These are phyloP conservation scores for Thysanoteuthis rhombus DNA, from an alignment of 2,888 invertebrate genomes.

Conservation along the genomic window DNA sequence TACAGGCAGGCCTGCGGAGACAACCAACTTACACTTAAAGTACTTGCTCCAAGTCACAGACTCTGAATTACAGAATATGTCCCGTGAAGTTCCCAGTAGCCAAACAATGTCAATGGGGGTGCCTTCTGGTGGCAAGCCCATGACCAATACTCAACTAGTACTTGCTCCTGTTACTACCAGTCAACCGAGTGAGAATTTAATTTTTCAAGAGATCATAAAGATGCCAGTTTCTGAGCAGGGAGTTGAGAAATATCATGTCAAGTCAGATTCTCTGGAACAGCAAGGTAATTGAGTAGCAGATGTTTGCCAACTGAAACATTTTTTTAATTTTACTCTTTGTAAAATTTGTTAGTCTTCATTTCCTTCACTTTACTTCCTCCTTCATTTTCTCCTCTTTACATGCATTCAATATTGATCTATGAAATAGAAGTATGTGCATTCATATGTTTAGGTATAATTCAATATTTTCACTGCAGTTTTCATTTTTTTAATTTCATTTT, in stretches of 20 bases:
- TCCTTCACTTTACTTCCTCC: too few species aligned
- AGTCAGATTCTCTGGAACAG: slow-evolving; percentile 43
- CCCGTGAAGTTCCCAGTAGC: slow-evolving; percentile 45
- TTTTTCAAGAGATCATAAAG: slow-evolving; percentile 28
- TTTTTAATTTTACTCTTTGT: too few species aligned
- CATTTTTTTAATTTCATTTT: too few species aligned
- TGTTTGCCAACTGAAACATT: too few species aligned
- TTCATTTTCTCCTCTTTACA: too few species aligned
- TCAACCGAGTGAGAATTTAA: slow-evolving; percentile 34
- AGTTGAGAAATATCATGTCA: slow-evolving; percentile 42
- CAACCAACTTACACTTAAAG: slow-evolving; percentile 59
- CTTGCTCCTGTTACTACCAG: slow-evolving; percentile 36
- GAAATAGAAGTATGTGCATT: too few species aligned
- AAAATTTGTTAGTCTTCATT: too few species aligned
- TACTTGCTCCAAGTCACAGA: slow-evolving; percentile 57
- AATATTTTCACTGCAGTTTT: too few species aligned
- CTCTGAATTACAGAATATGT: slow-evolving; percentile 63
- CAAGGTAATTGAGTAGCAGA: slow-evolving; percentile 33
- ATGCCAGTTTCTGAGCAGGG: slow-evolving; percentile 33
- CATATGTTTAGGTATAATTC: too few species aligned
- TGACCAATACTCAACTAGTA: slow-evolving; percentile 37
- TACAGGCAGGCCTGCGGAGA: slow-evolving; percentile 37
- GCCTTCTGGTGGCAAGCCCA: slow-evolving; percentile 31
- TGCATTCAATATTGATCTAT: too few species aligned
- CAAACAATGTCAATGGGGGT: neutral